These are phyloP conservation scores for Andinoacara biseriatus DNA, from an alignment of 2,113 vertebrate genomes.

Conservation along the genomic window DNA sequence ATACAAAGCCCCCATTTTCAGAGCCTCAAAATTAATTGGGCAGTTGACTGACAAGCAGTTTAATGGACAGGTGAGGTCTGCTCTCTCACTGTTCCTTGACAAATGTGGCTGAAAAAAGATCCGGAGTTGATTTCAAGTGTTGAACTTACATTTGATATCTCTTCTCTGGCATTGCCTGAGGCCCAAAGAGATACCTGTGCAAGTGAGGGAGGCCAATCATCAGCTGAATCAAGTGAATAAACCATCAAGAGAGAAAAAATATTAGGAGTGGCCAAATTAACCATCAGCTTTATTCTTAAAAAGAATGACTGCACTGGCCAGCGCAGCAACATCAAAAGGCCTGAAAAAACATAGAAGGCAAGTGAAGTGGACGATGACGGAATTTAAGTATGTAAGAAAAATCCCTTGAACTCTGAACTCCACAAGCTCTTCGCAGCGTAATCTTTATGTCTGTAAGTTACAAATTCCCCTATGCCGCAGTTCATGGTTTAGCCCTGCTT, in stretches of 20 bases:
- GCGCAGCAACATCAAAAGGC: not conserved
- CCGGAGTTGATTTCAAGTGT: not conserved
- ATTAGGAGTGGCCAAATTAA: not conserved
- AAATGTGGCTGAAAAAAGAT: not conserved
- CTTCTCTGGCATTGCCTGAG: not conserved
- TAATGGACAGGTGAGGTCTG: not conserved
- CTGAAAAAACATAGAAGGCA: no score
- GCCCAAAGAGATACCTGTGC: not conserved
- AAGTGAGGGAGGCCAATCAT: no score
- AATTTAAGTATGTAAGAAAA: no score
- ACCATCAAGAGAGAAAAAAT: not conserved
- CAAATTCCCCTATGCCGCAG: no score
- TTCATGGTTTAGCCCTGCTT: not conserved
- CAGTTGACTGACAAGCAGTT: not conserved
- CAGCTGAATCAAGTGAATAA: no score
- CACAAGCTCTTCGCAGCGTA: not conserved
- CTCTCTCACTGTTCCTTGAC: not conserved
- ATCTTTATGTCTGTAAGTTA: no score
- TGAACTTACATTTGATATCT: not conserved
- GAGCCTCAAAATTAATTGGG: not conserved
- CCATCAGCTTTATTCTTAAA: not conserved
- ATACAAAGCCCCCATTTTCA: not conserved
- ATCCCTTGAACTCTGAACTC: not conserved
- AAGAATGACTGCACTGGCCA: not conserved
- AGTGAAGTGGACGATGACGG: no score